Percentiles rank a stretch among this genome's conserved stretches.
These are phyloP conservation scores for Dipodomys spectabilis DNA, from an alignment of 2,113 vertebrate species.

Conservation along the genomic window DNA sequence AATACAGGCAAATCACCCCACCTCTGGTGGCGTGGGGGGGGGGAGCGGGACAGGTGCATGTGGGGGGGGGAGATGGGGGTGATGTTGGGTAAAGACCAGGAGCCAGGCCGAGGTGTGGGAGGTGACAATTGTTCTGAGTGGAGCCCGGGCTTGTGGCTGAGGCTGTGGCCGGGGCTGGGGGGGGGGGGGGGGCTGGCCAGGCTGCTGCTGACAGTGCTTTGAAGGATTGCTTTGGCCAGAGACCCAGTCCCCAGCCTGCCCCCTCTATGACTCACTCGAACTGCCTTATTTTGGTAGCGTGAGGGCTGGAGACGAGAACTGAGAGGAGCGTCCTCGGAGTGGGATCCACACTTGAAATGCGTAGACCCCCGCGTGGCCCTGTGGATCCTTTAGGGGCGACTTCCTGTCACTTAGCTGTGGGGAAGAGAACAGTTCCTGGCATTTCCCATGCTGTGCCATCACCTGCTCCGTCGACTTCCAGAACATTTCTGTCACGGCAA, in stretches of 20 bases:
- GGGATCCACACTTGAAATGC: not conserved
- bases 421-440: not conserved
- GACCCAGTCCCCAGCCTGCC: conserved; percentile 40
- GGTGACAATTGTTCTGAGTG: not conserved
- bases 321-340: not conserved
- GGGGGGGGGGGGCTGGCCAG: not conserved
- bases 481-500: not conserved
- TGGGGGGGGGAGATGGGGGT: not conserved
- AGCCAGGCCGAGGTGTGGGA: not conserved
- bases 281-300: conserved; percentile 39
- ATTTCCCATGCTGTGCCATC: not conserved
- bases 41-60: no score
- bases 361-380: no score
- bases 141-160: not conserved
- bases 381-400: no score
- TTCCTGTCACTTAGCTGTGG: not conserved
- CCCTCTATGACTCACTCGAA: conserved; percentile 47
- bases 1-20: not conserved
- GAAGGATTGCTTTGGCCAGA: conserved; percentile 60
- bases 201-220: not conserved
- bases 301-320: conserved; percentile 17
- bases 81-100: not conserved
- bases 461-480: not conserved
- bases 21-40: not conserved
- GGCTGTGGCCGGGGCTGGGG: not conserved